These are phyloP conservation scores for Actinia equina DNA, from an alignment of 64 coral and sea anemone species.

Conservation along the genomic window DNA sequence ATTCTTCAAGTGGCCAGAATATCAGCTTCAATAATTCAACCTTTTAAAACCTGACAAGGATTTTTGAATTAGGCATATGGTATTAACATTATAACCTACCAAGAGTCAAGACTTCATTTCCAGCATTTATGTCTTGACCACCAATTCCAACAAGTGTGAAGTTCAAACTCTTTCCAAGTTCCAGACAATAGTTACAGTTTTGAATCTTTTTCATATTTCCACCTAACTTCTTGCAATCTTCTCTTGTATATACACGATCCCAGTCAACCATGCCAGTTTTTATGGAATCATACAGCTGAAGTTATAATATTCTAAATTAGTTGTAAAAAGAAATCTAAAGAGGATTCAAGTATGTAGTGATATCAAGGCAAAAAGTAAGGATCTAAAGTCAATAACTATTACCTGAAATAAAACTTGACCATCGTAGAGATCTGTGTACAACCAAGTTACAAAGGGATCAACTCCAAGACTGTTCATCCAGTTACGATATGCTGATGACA, in stretches of 20 bases:
- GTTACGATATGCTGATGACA: slow-evolving; percentile 80
- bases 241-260: slow-evolving; percentile 58
- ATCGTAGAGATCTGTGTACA: slow-evolving; percentile 94
- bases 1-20: too few species aligned
- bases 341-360: too few species aligned
- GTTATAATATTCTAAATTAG: too few species aligned
- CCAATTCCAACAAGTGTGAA: slow-evolving; percentile 89
- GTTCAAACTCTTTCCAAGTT: slow-evolving; percentile 62
- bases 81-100: slow-evolving; percentile 33
- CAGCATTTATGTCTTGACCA: slow-evolving; percentile 88
- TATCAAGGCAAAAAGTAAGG: background rate
- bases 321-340: too few species aligned
- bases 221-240: slow-evolving; percentile 52
- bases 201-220: slow-evolving; percentile 97
- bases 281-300: slow-evolving; percentile 83
- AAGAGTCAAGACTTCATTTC: slow-evolving; percentile 70
- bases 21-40: too few species aligned
- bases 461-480: slow-evolving; percentile 99
- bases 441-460: slow-evolving; percentile 73
- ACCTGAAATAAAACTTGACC: slow-evolving; percentile 90
- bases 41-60: too few species aligned
- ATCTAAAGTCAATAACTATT: background rate
- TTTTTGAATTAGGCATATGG: background rate
- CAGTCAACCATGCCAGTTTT: slow-evolving; percentile 79
- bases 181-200: slow-evolving; percentile 94